These are phyloP conservation scores for Calyptomena viridis DNA, from an alignment of 2,113 vertebrate genomes.

Conservation along the genomic window DNA sequence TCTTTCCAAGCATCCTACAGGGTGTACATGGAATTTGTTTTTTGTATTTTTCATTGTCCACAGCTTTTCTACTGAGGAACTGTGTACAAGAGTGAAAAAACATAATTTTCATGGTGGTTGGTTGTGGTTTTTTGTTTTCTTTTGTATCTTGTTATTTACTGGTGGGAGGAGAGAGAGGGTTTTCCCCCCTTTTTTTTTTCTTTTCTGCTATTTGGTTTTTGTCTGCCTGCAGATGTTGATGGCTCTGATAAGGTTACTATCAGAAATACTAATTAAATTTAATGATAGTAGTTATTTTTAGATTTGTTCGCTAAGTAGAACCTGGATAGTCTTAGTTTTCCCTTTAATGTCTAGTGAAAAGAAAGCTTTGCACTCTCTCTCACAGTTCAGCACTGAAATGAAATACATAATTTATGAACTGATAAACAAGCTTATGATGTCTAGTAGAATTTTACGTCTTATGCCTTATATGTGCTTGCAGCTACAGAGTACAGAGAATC, in stretches of 20 bases:
- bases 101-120: not conserved
- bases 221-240: not conserved
- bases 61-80: not conserved
- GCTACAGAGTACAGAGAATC: not conserved
- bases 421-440: not conserved
- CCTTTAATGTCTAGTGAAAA: not conserved
- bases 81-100: not conserved
- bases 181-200: rapidly evolving
- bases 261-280: not conserved
- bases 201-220: not conserved
- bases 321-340: not conserved
- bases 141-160: not conserved
- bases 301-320: not conserved
- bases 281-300: not conserved
- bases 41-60: not conserved
- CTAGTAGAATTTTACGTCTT: not conserved
- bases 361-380: not conserved
- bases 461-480: not conserved
- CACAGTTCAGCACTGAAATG: not conserved
- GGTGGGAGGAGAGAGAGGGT: not conserved
- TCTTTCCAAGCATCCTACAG: not conserved
- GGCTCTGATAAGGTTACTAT: not conserved
- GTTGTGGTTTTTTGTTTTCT: not conserved
- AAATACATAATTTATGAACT: conserved; percentile 18
- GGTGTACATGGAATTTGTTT: not conserved